Evolutionary conservation across 2,113 vertebrate species (phyloP), one percentile per base, ranked within the genome.

Genomic region (Caretta caretta): DNA sequence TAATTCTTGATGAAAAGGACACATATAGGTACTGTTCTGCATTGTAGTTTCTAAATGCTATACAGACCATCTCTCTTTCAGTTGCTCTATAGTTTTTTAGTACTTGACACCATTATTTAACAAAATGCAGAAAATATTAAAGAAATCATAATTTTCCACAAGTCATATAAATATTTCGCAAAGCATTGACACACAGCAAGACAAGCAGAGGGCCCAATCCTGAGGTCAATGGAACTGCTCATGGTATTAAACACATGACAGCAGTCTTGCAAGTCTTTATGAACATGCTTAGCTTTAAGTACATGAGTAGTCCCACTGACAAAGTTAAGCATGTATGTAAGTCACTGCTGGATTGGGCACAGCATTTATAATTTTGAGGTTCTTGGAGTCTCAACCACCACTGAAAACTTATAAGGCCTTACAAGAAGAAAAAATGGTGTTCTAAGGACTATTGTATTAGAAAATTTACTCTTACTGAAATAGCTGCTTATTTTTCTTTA

Each of bases 401-500:
- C 25, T 46, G 1, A 1, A 91, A 59, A 10, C 4, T 31, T 69
- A 92, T 85, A 86, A 53, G 0, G 0, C 19, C 13, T 88, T 48
- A 49, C 8, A 49, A 46, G 50, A 78, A 22, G 90, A 24, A 75
- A 48, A 95, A 95, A 88, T 72, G n/a, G 56, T 81, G 88, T 88
- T 72, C 57, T 80, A 78, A 62, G 53, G 69, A 95, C 86, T 93
- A 90, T 6, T 87, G 9, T 84, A 91, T 72, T 62, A 49, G 90
- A 94, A 98, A 97, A 96, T 92, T 90, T 84, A 93, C 49, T 95
- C 59, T 76, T 88, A 88, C 49, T 92, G 78, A 96, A 93, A 85
- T 7, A 91, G 57, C 31, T 92, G 35, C 25, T 80, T 86, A 29
- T 35, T 87, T 88, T 81, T 96, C 90, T 91, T 94, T 97, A 94